Conservation (phyloP, 1,140 invertebrate genomes). For the Drosophila seguyi region DNA sequence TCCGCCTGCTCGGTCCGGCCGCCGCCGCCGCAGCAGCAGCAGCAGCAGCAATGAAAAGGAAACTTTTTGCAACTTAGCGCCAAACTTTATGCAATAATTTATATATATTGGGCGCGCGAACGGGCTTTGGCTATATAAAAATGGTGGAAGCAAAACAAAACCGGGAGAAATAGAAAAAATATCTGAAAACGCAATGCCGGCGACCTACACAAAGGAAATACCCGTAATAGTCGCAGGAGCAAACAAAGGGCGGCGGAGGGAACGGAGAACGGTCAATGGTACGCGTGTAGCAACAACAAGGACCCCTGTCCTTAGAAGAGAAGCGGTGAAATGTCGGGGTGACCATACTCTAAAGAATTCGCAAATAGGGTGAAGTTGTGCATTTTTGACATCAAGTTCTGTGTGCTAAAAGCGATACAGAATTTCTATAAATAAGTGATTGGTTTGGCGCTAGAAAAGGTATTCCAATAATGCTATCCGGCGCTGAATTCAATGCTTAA, state of each 20-base stretch:
- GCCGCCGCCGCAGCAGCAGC: constrained; percentile 63
- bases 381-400: neutral
- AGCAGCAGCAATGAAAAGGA: constrained; percentile 78
- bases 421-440: constrained; percentile 24
- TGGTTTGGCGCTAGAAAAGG: neutral
- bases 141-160: constrained; percentile 48
- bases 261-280: neutral
- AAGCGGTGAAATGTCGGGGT: constrained; percentile 6
- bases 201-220: constrained; percentile 73
- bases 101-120: constrained; percentile 73
- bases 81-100: constrained; percentile 85
- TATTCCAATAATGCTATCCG: neutral
- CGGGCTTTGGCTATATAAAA: constrained; percentile 53
- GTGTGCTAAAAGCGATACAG: constrained; percentile 3
- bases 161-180: constrained; percentile 32
- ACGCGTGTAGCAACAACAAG: constrained; percentile 49
- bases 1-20: constrained; percentile 19
- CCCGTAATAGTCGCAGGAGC: constrained; percentile 59
- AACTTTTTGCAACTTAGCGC: constrained; percentile 85
- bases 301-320: neutral
- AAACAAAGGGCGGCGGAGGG: neutral
- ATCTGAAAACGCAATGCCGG: constrained; percentile 57
- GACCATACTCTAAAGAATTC: constrained; percentile 14
- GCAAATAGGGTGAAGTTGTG: constrained; percentile 1
- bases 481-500: neutral